Base-by-base conservation (phyloP, 2,113 vertebrate species). In the Otocyon megalotis region DNA sequence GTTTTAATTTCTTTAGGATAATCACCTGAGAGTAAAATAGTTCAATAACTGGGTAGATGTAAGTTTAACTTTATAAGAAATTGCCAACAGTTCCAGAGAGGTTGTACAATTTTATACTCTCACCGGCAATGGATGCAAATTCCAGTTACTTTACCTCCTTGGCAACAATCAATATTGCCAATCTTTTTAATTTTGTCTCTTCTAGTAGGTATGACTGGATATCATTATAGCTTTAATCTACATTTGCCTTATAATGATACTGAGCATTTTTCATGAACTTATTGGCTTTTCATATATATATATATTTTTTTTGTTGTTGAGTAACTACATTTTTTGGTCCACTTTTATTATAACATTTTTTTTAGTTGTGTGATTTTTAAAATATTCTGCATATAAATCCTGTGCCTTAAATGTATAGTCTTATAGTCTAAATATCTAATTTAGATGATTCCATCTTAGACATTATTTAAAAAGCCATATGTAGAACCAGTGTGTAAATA, bases 151-250 rank as follows among this genome's bases (percentile, higher is more conserved):
- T 16, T 32, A 63, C 7, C 28, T 65, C 43, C 16, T 87, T 67
- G 54, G 32, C 11, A 56, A 56, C 10, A 80, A 76, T 10, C 72
- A 43, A 32, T 69, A 91, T 54, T 30, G 19, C 10, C 32, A 54
- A 1, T 50, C 10, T 77, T 93, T 84, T 72, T 8, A 85, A 37
- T 92, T 84, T 92, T 77, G 22, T 85, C 62, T 81, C 10, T 62
- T 90, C 37, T 93, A 50, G 62, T 85, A 60, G 16, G 15, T 85
- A 91, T 85, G 60, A 81, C 3, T 88, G 53, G 13, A 53, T 82
- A 26, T 85, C 43, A 87, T 30, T 87, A 20, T 43, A 83, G 54
- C 79, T 94, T 97, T 88, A 56, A 93, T 79, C 90, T 89, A 30
- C 4, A 82, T 86, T 92, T 96, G 13, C n/a, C 72, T 72, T 54